Conservation (phyloP, 2,113 vertebrate species). For the Hippopotamus amphibius region DNA sequence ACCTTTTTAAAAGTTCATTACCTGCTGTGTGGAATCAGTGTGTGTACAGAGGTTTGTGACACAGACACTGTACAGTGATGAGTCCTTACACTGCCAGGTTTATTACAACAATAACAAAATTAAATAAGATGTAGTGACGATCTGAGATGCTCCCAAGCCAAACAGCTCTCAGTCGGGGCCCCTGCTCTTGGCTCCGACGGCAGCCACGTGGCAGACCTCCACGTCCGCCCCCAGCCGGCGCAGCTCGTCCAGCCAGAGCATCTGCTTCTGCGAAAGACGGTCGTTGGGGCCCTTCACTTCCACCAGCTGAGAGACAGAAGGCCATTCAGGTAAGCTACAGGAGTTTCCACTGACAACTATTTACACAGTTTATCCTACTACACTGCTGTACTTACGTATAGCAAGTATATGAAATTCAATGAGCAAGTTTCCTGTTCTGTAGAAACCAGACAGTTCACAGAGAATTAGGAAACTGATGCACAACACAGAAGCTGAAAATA, state of each 20-base stretch:
- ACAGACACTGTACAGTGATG: not conserved
- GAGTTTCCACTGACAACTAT: not conserved
- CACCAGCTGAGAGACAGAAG: slow-evolving; percentile 89
- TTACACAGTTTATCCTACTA: not conserved
- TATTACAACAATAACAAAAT: not conserved
- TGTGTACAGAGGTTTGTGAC: not conserved
- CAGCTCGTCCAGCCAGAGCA: slow-evolving; percentile 95
- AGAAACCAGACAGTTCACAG: not conserved
- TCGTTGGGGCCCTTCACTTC: slow-evolving; percentile 98
- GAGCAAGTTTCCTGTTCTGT: not conserved
- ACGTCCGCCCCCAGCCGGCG: slow-evolving; percentile 92
- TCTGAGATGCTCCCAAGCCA: not conserved
- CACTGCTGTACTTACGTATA: not conserved
- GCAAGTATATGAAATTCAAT: not conserved
- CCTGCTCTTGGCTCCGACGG: slow-evolving; percentile 89
- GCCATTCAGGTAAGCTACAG: not conserved
- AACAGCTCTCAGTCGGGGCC: slow-evolving; percentile 80
- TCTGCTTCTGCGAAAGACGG: slow-evolving; percentile 95
- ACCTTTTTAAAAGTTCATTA: not conserved
- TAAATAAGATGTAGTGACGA: not conserved
- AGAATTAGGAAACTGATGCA: not conserved
- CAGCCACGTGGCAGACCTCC: slow-evolving; percentile 95
- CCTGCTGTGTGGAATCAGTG: not conserved
- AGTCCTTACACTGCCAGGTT: not conserved
- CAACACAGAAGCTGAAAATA: not conserved